Conservation (phyloP, 2,797 vertebrate genomes). For the Oophaga sylvatica region DNA sequence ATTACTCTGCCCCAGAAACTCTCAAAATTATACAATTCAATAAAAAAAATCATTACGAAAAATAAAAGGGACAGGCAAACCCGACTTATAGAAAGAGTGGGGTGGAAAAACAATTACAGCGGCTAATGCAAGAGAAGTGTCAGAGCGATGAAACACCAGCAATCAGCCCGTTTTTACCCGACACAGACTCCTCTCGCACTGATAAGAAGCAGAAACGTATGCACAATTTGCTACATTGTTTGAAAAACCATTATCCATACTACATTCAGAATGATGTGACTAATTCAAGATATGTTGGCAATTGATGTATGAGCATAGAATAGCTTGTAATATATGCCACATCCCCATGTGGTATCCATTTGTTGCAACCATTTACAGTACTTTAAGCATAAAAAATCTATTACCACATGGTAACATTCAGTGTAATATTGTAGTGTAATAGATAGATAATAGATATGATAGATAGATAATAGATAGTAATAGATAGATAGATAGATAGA, state of each 20-base stretch:
- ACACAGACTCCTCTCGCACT: slow-evolving; percentile 1
- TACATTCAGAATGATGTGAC: slow-evolving; percentile 39
- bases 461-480: no score
- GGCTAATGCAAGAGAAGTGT: slow-evolving; percentile 35
- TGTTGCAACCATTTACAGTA: not conserved
- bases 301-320: slow-evolving; percentile 22
- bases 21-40: slow-evolving; percentile 35
- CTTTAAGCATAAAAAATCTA: not conserved
- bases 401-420: not conserved
- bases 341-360: slow-evolving; percentile 13
- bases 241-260: slow-evolving; percentile 53
- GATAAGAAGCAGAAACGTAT: slow-evolving; percentile 28
- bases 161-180: slow-evolving; percentile 28
- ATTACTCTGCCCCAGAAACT: not conserved
- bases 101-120: slow-evolving; percentile 37
- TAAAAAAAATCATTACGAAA: slow-evolving; percentile 15
- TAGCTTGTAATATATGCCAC: slow-evolving; percentile 32
- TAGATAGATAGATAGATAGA: no score
- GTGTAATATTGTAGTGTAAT: no score
- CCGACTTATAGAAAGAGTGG: slow-evolving; percentile 22
- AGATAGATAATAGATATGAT: no score
- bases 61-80: slow-evolving; percentile 14
- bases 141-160: slow-evolving; percentile 48
- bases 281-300: slow-evolving; percentile 42
- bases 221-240: slow-evolving; percentile 54